These are phyloP conservation scores for Drosophila ambigua DNA, from an alignment of 1,140 invertebrate species.

Conservation along the genomic window DNA sequence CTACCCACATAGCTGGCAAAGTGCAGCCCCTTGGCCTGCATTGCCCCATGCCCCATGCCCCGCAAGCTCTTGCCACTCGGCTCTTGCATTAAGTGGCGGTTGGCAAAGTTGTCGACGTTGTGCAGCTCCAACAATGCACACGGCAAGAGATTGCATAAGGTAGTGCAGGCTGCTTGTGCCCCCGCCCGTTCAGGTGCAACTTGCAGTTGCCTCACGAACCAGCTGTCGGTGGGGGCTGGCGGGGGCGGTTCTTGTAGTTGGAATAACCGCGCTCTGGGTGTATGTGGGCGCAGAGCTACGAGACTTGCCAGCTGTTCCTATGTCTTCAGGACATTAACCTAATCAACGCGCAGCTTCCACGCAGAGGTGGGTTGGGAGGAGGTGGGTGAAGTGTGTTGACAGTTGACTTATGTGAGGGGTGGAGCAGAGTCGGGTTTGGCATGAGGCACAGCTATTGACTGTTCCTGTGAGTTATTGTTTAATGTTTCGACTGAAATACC, in stretches of 20 bases:
- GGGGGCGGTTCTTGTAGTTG: conserved; percentile 25
- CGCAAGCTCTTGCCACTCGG: conserved; percentile 16
- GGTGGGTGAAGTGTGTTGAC: conserved; percentile 1
- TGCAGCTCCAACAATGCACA: conserved; percentile 74
- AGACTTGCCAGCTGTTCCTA: conserved; percentile 58
- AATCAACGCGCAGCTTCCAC: conserved; percentile 57
- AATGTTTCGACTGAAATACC: conserved; percentile 33
- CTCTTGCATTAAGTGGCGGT: conserved; percentile 77
- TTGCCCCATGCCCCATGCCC: no score
- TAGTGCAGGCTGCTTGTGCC: conserved; percentile 16
- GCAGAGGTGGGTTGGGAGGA: background rate
- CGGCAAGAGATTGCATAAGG: conserved; percentile 25
- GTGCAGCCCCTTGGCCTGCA: conserved; percentile 48
- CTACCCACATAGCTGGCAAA: conserved; percentile 56
- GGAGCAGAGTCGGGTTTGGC: conserved; percentile 22
- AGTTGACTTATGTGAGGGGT: no score
- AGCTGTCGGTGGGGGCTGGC: no score
- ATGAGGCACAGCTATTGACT: conserved; percentile 49
- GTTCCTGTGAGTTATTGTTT: conserved; percentile 50
- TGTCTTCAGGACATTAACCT: conserved; percentile 77
- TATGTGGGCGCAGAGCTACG: background rate
- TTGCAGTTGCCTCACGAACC: conserved; percentile 13
- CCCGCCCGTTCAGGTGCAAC: conserved; percentile 31
- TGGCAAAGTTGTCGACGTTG: conserved; percentile 76
- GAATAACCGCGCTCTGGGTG: conserved; percentile 6